phyloP scores from a whole-genome alignment of 2,888 invertebrate genomes.

The Xestia sexstrigata region DNA sequence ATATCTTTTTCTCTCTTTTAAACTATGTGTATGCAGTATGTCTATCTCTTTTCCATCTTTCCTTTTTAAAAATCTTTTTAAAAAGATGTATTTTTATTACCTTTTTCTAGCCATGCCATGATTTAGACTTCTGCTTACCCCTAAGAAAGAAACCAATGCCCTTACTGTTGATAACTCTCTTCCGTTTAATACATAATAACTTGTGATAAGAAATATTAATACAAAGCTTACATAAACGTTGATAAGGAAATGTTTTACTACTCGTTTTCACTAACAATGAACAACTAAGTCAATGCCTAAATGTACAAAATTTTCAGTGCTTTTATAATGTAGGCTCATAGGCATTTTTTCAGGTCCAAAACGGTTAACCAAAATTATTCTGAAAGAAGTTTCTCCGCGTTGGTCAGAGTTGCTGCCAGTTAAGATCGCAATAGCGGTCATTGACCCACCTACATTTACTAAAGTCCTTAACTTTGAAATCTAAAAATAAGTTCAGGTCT shows the following conservation, averaged over 20 bases:
- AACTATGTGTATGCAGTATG: neutral
- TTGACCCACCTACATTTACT: too few relatives aligned
- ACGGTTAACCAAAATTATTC: neutral
- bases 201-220: slow-evolving; percentile 31
- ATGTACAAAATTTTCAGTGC: neutral
- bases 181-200: slow-evolving; percentile 11
- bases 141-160: slow-evolving; percentile 55
- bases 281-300: neutral
- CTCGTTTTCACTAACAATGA: neutral
- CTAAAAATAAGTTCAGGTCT: too few relatives aligned
- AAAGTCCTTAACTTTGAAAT: too few relatives aligned
- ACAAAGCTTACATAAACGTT: neutral
- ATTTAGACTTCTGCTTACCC: slow-evolving; percentile 28
- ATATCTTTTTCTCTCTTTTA: neutral
- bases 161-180: slow-evolving; percentile 46
- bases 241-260: slow-evolving; percentile 19
- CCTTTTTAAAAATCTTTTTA: neutral
- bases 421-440: too few relatives aligned
- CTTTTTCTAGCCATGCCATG: slow-evolving; percentile 21
- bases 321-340: neutral
- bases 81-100: slow-evolving; percentile 11
- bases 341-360: too few relatives aligned
- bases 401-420: too few relatives aligned
- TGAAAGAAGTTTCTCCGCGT: neutral
- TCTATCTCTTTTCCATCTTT: neutral